These are phyloP conservation scores for Euura lappo DNA, from an alignment of 1,140 invertebrate species.

Conservation along the genomic window DNA sequence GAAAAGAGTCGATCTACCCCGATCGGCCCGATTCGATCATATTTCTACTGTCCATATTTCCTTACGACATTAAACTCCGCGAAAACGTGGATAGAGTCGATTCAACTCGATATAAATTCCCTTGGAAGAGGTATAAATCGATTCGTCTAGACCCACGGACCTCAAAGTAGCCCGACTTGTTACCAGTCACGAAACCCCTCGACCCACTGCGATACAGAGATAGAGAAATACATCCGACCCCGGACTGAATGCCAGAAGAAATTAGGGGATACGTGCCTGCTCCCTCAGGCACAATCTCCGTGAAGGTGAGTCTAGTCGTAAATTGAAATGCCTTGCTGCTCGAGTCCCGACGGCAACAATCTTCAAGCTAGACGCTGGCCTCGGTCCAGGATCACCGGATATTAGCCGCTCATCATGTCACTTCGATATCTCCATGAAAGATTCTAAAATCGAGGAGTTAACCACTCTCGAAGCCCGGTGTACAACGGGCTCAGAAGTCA, in stretches of 20 bases:
- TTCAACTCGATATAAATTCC: too few relatives aligned
- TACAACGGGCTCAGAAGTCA: too few relatives aligned
- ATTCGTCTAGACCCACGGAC: background rate
- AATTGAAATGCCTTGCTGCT: background rate
- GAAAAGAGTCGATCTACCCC: background rate
- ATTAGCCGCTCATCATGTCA: background rate
- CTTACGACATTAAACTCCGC: too few relatives aligned
- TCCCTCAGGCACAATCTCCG: too few relatives aligned
- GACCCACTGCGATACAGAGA: background rate
- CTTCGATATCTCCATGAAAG: too few relatives aligned
- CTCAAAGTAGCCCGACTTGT: background rate
- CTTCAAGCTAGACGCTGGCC: background rate
- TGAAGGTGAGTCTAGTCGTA: background rate
- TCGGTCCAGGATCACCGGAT: background rate
- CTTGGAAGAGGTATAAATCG: too few relatives aligned
- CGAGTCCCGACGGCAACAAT: background rate
- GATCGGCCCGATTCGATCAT: background rate
- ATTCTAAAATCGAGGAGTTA: too few relatives aligned
- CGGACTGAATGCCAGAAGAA: background rate
- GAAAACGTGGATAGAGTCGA: too few relatives aligned
- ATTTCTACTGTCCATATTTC: too few relatives aligned
- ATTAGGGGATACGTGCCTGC: background rate
- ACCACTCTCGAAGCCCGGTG: too few relatives aligned
- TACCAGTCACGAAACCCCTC: background rate
- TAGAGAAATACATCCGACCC: background rate